A percentile compares a stretch with the other conserved stretches of the same genome.
These are phyloP conservation scores for Drosophila differens DNA, from an alignment of 2,888 invertebrate species.

Conservation along the genomic window DNA sequence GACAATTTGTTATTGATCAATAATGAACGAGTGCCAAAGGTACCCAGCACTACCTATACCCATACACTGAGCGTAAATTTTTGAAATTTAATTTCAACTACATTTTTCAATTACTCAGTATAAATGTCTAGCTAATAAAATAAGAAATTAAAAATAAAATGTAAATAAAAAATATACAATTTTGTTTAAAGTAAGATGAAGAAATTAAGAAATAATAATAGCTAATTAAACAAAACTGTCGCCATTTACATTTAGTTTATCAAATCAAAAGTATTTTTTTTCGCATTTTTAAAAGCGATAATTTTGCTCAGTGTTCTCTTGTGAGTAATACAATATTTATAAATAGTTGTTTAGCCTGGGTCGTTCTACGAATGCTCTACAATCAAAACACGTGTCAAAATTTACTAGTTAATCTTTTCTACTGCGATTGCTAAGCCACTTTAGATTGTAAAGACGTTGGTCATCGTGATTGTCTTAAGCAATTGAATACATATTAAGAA, in stretches of 20 bases:
- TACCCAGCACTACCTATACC: conserved; percentile 8
- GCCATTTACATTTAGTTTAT: not conserved
- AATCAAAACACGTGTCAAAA: not conserved
- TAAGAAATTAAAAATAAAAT: not conserved
- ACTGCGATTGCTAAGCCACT: conserved; percentile 17
- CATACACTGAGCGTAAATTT: conserved; percentile 39
- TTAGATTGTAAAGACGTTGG: conserved; percentile 25
- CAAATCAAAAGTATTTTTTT: no score
- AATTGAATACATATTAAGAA: not conserved
- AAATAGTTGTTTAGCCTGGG: not conserved
- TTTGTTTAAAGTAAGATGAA: not conserved
- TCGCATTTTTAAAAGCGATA: no score
- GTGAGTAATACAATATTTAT: not conserved
- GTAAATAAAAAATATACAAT: not conserved
- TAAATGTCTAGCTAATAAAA: not conserved
- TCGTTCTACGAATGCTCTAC: conserved; percentile 35
- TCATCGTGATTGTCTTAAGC: conserved; percentile 17
- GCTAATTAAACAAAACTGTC: not conserved
- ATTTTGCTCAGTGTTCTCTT: conserved; percentile 27
- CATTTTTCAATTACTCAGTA: accelerated
- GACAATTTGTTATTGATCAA: conserved; percentile 78
- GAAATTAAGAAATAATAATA: not conserved
- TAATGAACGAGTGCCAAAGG: conserved; percentile 54
- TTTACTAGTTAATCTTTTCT: not conserved
- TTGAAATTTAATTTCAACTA: not conserved